Evolutionary conservation across 2,888 invertebrate genomes (phyloP), one percentile per base, ranked within the genome.

Genomic region (Hypena proboscidalis): DNA sequence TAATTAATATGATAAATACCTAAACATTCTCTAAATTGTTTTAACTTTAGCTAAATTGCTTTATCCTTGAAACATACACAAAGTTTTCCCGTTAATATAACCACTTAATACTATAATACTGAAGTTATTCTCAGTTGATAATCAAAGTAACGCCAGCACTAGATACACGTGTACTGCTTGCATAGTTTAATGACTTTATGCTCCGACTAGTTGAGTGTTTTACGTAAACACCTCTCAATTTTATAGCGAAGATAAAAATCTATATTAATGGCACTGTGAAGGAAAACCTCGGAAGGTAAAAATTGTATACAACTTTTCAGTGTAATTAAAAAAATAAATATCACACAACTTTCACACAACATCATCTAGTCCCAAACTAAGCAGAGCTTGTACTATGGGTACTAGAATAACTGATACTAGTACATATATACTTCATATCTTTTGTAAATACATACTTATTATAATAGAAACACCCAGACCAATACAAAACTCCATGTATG

Each of bases 41-140:
- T n/a, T n/a, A n/a, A n/a, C n/a, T n/a, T n/a, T n/a, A n/a, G n/a
- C n/a, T n/a, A n/a, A n/a, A n/a, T n/a, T 67, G 41, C 43, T 48
- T 27, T 50, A 52, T 57, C 53, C 48, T 58, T 56, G 48, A 48
- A 42, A 57, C 26, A 30, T 45, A 49, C 42, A 55, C 59, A 59
- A 58, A 57, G 54, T 58, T 61, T 58, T 40, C 55, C 48, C 49
- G 46, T 50, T 51, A 26, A 29, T 27, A 15, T 14, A 41, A 22
- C 20, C 22, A 38, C 27, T 48, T n/a, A n/a, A 17, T 23, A 43
- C 11, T 31, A 32, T 47, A n/a, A n/a, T n/a, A n/a, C 22, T 44
- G 9, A 47, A 45, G 19, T 40, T 35, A 41, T 50, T 38, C 26
- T 34, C 26, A 32, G 37, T 39, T 27, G 22, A 38, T 39, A 44